These are phyloP conservation scores for Anarhynchus alexandrinus DNA, from an alignment of 2,113 vertebrate species.

Conservation along the genomic window DNA sequence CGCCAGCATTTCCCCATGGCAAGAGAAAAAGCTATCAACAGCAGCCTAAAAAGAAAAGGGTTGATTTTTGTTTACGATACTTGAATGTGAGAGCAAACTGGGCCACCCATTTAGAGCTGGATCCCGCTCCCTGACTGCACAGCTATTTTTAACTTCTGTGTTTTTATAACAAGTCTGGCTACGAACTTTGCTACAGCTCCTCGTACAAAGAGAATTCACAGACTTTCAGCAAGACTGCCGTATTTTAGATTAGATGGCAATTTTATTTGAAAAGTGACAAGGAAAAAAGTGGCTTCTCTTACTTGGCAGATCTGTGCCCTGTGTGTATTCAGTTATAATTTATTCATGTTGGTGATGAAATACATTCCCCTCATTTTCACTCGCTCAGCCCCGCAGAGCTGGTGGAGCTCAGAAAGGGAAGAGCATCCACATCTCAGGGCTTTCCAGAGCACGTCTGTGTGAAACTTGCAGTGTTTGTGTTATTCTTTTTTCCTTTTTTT, in stretches of 20 bases:
- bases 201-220: not conserved
- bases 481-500: too few relatives aligned
- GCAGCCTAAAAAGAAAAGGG: not conserved
- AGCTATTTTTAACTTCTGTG: conserved; percentile 45
- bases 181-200: not conserved
- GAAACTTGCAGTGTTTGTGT: not conserved
- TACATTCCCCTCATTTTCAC: not conserved
- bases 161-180: not conserved
- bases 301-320: not conserved
- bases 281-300: not conserved
- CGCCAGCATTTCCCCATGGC: not conserved
- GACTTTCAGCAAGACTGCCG: not conserved
- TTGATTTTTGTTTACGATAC: not conserved
- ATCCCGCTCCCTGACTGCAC: not conserved
- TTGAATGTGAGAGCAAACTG: conserved; percentile 25
- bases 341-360: not conserved
- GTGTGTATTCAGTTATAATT: not conserved
- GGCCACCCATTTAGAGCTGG: conserved; percentile 45
- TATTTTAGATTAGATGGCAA: not conserved
- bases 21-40: not conserved
- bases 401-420: not conserved
- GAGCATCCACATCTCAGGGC: not conserved
- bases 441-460: not conserved
- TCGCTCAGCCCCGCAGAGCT: not conserved
- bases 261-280: not conserved